Evolutionary conservation across 2,113 vertebrate genomes (phyloP), one percentile per base, ranked within the genome.

Genomic region (Thamnaconus septentrionalis): DNA sequence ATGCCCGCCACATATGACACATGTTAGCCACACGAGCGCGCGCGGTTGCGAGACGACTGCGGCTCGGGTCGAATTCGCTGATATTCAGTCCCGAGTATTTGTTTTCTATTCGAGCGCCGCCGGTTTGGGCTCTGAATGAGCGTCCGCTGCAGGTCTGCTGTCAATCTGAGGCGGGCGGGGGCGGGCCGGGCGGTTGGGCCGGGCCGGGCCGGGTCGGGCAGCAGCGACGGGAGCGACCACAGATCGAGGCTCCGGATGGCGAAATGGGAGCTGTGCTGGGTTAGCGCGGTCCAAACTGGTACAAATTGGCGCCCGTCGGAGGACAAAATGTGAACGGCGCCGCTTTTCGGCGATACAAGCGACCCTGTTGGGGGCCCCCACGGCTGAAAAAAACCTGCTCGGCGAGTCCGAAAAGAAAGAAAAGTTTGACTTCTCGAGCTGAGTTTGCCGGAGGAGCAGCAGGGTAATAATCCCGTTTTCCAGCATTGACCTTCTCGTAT

Each of bases 31-130:
- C 18, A 5, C 6, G n/a, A 18, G 51, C 50, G 18, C 49, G 12
- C 48, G 31, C 60, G 60, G 18, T 31, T 31, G 18, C 18, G 18
- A 31, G 18, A 31, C 18, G 18, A 31, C 18, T 55, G 42, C 59
- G n/a, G 7, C 60, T 31, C 52, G 44, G 85, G 82, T 79, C 70
- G 72, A 47, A 56, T 87, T 91, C 84, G 80, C 84, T 82, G 85
- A 88, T 64, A 86, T 91, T 91, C 90, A 90, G 81, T n/a, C 48
- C 62, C 9, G 84, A 71, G 91, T 85, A 91, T 92, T 91, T 90
- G 89, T 91, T 90, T 90, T 85, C 76, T 75, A 56, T 80, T 80
- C 53, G 53, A 85, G 85, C 18, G 18, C 18, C 18, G 18, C 18
- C 2, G 85, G 82, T 71, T 67, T 80, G 71, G 69, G 9, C 70